Percentiles rank a stretch among this genome's conserved stretches.
These are phyloP conservation scores for Myopa testacea DNA, from an alignment of 2,888 invertebrate genomes.

Conservation along the genomic window DNA sequence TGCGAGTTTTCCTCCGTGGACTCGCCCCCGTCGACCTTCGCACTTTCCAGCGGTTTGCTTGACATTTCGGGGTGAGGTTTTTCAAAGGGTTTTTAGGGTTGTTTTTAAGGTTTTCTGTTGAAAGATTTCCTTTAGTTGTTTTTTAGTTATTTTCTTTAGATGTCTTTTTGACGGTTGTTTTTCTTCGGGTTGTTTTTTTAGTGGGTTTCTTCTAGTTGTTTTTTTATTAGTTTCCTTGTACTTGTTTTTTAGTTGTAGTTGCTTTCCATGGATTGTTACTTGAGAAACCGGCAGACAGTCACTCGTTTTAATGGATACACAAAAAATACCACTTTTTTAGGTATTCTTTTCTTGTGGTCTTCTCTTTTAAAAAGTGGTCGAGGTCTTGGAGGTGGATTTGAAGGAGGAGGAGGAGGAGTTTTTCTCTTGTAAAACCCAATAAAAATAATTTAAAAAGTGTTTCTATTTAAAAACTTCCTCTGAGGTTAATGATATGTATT, in stretches of 20 bases:
- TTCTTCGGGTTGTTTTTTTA: background rate
- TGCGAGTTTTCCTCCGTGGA: slow-evolving; percentile 49
- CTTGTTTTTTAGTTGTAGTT: no score
- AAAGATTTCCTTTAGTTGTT: background rate
- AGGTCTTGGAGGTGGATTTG: no score
- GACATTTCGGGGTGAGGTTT: slow-evolving; percentile 2
- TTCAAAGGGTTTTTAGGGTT: background rate
- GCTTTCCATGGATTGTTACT: no score
- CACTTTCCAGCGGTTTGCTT: slow-evolving; percentile 3
- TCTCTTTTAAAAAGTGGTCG: background rate
- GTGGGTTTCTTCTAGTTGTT: background rate
- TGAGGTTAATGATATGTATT: slow-evolving; percentile 8
- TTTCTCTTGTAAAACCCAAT: background rate
- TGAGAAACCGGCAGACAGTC: background rate
- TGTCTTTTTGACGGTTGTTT: background rate
- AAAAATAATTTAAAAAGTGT: background rate
- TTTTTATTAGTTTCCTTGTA: background rate
- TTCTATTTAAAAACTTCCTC: background rate
- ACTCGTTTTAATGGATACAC: background rate
- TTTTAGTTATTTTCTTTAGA: background rate
- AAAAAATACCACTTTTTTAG: background rate
- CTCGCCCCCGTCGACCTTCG: slow-evolving; percentile 13
- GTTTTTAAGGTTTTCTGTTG: background rate
- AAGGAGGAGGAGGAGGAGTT: no score
- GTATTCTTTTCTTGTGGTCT: background rate